Base-by-base conservation (phyloP, 2,797 vertebrate species). In the Aeoliscus strigatus region DNA sequence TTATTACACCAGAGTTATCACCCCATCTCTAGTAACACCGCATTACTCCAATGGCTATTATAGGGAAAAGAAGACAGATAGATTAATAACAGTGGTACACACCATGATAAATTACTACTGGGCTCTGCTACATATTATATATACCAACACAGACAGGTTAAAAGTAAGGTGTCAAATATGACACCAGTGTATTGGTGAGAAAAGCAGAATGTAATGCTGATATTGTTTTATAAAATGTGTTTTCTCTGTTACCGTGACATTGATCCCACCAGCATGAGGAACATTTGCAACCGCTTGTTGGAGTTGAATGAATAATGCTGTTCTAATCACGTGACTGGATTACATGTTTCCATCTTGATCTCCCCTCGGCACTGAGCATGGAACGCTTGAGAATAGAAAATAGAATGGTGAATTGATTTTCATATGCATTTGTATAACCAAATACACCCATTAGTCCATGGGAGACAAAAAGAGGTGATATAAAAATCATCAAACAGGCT, bases 1-100 rank as follows among this genome's bases (percentile, higher is more conserved):
- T 85, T 85, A 85, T 84, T 83, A 84, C 75, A 71, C 48, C 68
- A 74, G 77, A 86, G 83, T 85, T 87, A 85, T 87, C 43, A 31
- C 70, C 60, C 57, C 77, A 75, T 85, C 81, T 62, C 57, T 55
- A 52, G 64, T 65, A 77, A 84, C 79, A 80, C 76, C 65, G 80
- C 63, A 62, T 54, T 67, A 52, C 70, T 80, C 74, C 82, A 80
- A 83, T 67, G 58, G 75, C 79, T 74, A 74, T 77, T 82, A 81
- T 81, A 78, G 82, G 74, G 66, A 83, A 83, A 80, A 87, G 64
- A 46, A 72, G 76, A 79, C 76, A 60, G 69, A 56, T 45, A 82
- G 70, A 86, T 87, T 75, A 83, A 82, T 78, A 83, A 79, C 60
- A 36, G 60, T 54, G 43, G 47, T 37, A 56, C 74, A 56, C 73